Conservation (phyloP, 2,888 invertebrate genomes). For the Argyresthia albistria region DNA sequence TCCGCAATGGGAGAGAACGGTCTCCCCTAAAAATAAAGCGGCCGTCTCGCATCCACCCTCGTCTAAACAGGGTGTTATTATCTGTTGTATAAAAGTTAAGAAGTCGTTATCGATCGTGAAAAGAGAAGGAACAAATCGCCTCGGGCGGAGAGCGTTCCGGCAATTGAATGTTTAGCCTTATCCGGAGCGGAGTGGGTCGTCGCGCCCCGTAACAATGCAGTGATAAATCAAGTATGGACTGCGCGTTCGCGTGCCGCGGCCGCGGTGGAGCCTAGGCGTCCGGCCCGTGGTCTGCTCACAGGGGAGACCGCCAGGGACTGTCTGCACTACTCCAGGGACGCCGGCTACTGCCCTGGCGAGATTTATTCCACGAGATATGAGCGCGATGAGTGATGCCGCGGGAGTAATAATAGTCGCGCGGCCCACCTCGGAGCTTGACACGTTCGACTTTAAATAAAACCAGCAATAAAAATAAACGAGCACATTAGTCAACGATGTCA, state of each 20-base stretch:
- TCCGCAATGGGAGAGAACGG: too few relatives aligned
- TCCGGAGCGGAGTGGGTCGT: conserved; percentile 58
- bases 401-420: conserved; percentile 55
- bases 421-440: conserved; percentile 43
- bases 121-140: conserved; percentile 57
- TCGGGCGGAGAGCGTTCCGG: conserved; percentile 54
- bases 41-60: not conserved
- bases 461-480: conserved; percentile 66
- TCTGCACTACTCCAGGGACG: conserved; percentile 4
- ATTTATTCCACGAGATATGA: conserved; percentile 33
- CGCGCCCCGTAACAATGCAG: conserved; percentile 61
- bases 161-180: conserved; percentile 68
- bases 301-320: not conserved
- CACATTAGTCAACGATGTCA: conserved; percentile 67
- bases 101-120: conserved; percentile 42
- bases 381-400: conserved; percentile 61
- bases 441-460: conserved; percentile 57
- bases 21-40: not conserved
- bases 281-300: conserved; percentile 15
- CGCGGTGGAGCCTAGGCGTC: conserved; percentile 16
- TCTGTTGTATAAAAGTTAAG: conserved; percentile 2
- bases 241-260: conserved; percentile 46
- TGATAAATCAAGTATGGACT: conserved; percentile 69
- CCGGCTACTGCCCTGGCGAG: not conserved
- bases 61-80: conserved; percentile 1